These are phyloP conservation scores for Suillia variegata DNA, from an alignment of 2,888 invertebrate species.

Conservation along the genomic window DNA sequence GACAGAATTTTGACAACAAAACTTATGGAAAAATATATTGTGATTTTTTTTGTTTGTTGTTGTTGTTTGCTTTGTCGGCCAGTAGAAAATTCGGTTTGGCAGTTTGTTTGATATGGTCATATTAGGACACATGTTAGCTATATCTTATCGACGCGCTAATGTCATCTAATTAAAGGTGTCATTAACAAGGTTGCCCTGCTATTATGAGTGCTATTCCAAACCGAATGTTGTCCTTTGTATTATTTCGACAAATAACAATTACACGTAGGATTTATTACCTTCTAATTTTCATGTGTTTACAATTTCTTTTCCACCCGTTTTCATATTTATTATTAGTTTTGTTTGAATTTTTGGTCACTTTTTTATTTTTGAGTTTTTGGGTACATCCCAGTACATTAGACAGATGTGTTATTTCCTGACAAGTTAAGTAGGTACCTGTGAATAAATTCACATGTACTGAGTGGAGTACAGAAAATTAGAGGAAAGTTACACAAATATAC, in stretches of 20 bases:
- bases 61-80: too few species aligned
- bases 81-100: too few species aligned
- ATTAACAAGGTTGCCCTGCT: conserved; percentile 45
- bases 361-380: background rate
- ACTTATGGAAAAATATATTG: background rate
- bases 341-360: background rate
- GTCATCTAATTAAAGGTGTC: conserved; percentile 52
- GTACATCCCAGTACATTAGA: conserved; percentile 40
- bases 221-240: conserved; percentile 17
- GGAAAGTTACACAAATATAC: too few species aligned
- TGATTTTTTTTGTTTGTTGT: background rate
- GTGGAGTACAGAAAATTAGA: too few species aligned
- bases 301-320: background rate
- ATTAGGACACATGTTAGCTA: too few species aligned
- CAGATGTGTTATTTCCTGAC: background rate
- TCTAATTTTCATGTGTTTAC: conserved; percentile 37
- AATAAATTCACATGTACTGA: too few species aligned
- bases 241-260: conserved; percentile 42
- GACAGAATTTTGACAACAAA: background rate
- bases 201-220: conserved; percentile 38
- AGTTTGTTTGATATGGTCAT: too few species aligned
- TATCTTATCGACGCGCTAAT: conserved; percentile 35
- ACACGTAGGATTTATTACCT: conserved; percentile 45
- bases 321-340: background rate
- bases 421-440: too few species aligned